Conservation (phyloP, 2,113 vertebrate genomes). For the Taxidea taxus region DNA sequence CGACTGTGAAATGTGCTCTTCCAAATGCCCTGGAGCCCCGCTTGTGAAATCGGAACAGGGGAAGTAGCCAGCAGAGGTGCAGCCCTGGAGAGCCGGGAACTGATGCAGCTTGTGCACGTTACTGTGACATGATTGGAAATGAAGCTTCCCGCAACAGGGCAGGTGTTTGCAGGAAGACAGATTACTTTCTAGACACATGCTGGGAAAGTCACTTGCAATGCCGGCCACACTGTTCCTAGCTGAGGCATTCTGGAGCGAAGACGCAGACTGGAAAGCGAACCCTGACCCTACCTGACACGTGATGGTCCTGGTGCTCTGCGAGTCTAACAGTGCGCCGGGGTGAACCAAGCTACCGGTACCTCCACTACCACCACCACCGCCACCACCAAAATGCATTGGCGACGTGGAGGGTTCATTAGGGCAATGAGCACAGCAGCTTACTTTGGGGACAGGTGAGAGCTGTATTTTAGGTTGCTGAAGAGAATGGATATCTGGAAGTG, state of each 20-base stretch:
- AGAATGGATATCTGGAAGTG: slow-evolving; percentile 86
- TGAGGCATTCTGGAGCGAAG: slow-evolving; percentile 82
- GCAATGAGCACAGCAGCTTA: slow-evolving; percentile 95
- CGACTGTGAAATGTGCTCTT: slow-evolving; percentile 84
- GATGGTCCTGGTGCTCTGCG: slow-evolving; percentile 83
- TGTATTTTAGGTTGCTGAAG: slow-evolving; percentile 86
- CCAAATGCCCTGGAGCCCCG: slow-evolving; percentile 83
- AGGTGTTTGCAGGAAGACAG: slow-evolving; percentile 85
- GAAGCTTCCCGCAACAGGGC: slow-evolving; percentile 89
- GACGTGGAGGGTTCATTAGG: slow-evolving; percentile 83
- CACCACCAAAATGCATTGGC: slow-evolving; percentile 82
- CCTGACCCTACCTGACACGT: slow-evolving; percentile 88
- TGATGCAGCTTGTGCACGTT: slow-evolving; percentile 82
- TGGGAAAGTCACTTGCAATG: slow-evolving; percentile 79
- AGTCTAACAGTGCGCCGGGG: slow-evolving; percentile 83
- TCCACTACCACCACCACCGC: slow-evolving; percentile 76
- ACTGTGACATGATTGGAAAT: slow-evolving; percentile 84
- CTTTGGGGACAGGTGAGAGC: slow-evolving; percentile 89
- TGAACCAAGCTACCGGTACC: slow-evolving; percentile 83
- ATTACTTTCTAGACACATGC: slow-evolving; percentile 82
- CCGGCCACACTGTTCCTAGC: slow-evolving; percentile 78
- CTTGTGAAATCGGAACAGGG: slow-evolving; percentile 87
- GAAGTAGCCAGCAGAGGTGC: slow-evolving; percentile 87
- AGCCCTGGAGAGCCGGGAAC: slow-evolving; percentile 83
- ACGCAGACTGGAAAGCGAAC: slow-evolving; percentile 79